phyloP scores from a whole-genome alignment of 1,140 invertebrate species.

The Wiebesia pumilae region DNA sequence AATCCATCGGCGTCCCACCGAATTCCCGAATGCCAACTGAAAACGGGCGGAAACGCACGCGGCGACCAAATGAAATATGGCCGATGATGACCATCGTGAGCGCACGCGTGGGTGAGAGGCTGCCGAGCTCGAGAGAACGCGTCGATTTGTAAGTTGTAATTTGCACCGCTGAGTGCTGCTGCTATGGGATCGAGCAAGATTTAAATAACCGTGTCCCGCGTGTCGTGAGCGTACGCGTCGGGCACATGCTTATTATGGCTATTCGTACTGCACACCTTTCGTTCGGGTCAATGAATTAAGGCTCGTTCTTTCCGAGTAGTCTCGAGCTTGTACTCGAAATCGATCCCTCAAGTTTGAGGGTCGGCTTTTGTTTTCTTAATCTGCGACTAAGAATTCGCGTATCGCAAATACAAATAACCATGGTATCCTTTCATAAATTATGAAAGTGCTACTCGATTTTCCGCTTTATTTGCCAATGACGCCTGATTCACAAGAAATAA shows the following conservation, averaged over 20 bases:
- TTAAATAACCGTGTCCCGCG: background rate
- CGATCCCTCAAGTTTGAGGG: too few relatives aligned
- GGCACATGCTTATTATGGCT: background rate
- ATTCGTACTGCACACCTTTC: background rate
- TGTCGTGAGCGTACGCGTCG: background rate
- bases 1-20: too few relatives aligned
- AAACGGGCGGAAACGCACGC: constrained; percentile 11
- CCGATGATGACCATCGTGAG: constrained; percentile 29
- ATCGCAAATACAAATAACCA: too few relatives aligned
- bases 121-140: background rate
- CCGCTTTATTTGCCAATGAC: too few relatives aligned
- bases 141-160: constrained; percentile 17
- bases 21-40: background rate
- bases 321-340: too few relatives aligned
- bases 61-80: constrained; percentile 37
- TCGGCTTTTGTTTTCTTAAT: too few relatives aligned
- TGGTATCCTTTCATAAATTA: too few relatives aligned
- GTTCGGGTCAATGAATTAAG: background rate
- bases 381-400: too few relatives aligned
- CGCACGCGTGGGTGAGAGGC: background rate
- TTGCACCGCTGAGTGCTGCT: background rate
- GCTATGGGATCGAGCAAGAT: background rate
- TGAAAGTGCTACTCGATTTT: too few relatives aligned
- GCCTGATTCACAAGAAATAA: too few relatives aligned
- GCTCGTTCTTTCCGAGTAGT: too few relatives aligned